Evolutionary conservation across 2,888 invertebrate genomes (phyloP).

Genomic region (Drosophila silvestris): DNA sequence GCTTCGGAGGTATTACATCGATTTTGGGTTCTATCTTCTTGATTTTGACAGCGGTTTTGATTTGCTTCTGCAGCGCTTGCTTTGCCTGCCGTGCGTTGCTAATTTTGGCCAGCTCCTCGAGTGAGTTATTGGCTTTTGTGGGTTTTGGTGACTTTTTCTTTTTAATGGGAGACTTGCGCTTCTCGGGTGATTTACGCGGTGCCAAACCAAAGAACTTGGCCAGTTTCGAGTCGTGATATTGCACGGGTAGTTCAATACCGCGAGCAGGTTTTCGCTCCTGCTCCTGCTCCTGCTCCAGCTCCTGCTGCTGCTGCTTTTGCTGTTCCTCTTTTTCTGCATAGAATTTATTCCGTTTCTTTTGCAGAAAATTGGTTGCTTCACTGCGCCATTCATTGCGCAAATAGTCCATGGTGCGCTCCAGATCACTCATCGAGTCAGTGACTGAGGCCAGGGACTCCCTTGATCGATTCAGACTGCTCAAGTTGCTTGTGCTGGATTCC

Average conservation of each 20-base stretch:
- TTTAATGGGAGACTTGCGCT: constrained; percentile 71
- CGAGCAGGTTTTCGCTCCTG: constrained; percentile 26
- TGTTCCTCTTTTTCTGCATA: constrained; percentile 72
- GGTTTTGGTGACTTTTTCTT: constrained; percentile 64
- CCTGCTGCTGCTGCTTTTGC: constrained; percentile 46
- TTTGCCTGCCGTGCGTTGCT: constrained; percentile 59
- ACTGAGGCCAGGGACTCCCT: constrained; percentile 78
- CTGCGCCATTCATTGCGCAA: constrained; percentile 83
- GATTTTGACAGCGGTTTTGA: neutral
- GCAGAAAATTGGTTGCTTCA: constrained; percentile 84
- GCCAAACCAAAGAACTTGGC: constrained; percentile 82
- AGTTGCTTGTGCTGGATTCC: constrained; percentile 81
- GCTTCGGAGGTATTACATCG: constrained; percentile 32
- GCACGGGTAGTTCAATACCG: constrained; percentile 66
- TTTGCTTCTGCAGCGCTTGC: constrained; percentile 31
- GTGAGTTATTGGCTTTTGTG: constrained; percentile 63
- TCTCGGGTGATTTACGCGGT: constrained; percentile 71
- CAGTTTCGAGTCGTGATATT: constrained; percentile 81
- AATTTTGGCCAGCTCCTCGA: constrained; percentile 76
- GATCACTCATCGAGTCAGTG: constrained; percentile 80
- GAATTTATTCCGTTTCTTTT: constrained; percentile 83
- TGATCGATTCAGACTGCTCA: constrained; percentile 81
- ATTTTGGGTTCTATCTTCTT: constrained; percentile 28
- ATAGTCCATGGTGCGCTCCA: constrained; percentile 84
- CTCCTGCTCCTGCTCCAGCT: constrained; percentile 28